Conservation (phyloP, 2,888 invertebrate genomes). For the Rotaria socialis region DNA sequence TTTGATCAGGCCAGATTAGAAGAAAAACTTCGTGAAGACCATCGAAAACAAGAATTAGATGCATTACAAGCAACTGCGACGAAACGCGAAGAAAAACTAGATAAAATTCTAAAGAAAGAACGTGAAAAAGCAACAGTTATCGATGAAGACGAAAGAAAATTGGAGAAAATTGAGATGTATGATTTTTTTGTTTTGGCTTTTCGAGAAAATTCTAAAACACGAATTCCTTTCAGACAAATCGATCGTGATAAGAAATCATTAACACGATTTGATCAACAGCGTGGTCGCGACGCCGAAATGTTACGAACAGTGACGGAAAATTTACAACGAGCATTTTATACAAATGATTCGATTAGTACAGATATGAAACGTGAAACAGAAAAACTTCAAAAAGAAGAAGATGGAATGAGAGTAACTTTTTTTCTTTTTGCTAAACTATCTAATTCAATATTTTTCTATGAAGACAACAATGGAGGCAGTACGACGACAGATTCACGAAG, state of each 20-base stretch:
- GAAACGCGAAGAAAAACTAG: conserved; percentile 42
- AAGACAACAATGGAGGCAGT: neutral
- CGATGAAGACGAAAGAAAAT: conserved; percentile 41
- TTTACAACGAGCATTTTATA: conserved; percentile 19
- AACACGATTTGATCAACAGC: neutral
- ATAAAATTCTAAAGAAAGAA: conserved; percentile 42
- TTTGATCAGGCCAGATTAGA: neutral
- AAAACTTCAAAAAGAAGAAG: conserved; percentile 16
- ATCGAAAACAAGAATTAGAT: conserved; percentile 37
- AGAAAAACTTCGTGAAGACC: conserved; percentile 1
- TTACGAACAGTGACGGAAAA: conserved; percentile 5
- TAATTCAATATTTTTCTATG: neutral
- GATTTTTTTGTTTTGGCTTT: neutral
- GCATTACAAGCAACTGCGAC: conserved; percentile 1
- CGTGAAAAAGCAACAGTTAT: conserved; percentile 31
- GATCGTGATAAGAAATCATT: conserved; percentile 26
- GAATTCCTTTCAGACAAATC: neutral
- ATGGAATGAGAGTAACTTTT: neutral
- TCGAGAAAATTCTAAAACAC: no score
- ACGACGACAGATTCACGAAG: conserved; percentile 22
- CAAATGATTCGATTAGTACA: neutral
- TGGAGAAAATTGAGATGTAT: conserved; percentile 37
- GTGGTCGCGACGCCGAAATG: neutral
- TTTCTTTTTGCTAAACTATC: neutral
- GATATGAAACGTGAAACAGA: conserved; percentile 34